phyloP scores from a whole-genome alignment of 2,113 vertebrate genomes.

The Crypturellus undulatus region DNA sequence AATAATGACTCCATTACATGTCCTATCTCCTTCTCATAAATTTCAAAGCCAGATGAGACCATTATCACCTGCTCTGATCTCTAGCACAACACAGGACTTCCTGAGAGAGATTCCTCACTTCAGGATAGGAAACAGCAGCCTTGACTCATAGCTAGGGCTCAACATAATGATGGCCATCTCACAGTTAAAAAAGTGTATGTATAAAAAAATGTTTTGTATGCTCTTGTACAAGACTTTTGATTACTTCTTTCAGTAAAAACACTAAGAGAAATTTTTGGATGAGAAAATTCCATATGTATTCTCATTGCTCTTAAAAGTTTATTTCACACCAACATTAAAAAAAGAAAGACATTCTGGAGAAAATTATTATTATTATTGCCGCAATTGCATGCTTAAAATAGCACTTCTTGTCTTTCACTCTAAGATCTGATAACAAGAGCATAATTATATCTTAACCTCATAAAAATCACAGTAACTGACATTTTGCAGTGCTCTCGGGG shows the following conservation, averaged over 20 bases:
- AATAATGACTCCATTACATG: slow-evolving; percentile 64
- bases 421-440: not conserved
- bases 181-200: not conserved
- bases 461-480: slow-evolving; percentile 8
- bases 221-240: not conserved
- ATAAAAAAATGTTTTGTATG: slow-evolving; percentile 11
- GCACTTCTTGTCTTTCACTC: not conserved
- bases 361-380: not conserved
- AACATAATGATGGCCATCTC: slow-evolving; percentile 27
- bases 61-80: slow-evolving; percentile 73
- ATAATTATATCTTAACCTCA: not conserved
- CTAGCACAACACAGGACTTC: slow-evolving; percentile 64
- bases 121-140: slow-evolving; percentile 61
- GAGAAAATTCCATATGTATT: slow-evolving; percentile 1
- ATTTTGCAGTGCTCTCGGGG: not conserved
- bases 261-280: not conserved
- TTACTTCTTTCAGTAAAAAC: slow-evolving; percentile 13
- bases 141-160: slow-evolving; percentile 52
- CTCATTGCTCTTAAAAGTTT: not conserved
- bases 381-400: not conserved
- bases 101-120: slow-evolving; percentile 65
- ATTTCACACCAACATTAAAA: not conserved
- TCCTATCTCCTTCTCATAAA: slow-evolving; percentile 52
- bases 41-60: slow-evolving; percentile 67
- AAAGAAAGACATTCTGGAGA: not conserved